Evolutionary conservation across 2,888 invertebrate genomes (phyloP).

Genomic region (Teinopalpus imperialis): DNA sequence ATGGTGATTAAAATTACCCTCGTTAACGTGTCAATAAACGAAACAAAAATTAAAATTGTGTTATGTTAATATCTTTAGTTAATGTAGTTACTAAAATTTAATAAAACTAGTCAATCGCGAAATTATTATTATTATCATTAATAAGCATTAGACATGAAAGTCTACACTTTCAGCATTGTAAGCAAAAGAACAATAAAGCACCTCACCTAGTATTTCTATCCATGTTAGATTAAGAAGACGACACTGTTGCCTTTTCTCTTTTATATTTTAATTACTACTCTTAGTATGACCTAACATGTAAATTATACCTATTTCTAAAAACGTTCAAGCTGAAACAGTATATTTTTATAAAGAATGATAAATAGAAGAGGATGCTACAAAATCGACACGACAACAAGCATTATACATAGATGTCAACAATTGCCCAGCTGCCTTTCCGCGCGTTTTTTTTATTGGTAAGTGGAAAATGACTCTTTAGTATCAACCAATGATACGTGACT

Average conservation of each 20-base stretch:
- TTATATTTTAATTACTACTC: slow-evolving; percentile 31
- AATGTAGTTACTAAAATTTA: no score
- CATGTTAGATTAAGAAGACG: slow-evolving; percentile 50
- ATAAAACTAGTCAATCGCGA: slow-evolving; percentile 23
- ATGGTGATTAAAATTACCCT: slow-evolving; percentile 12
- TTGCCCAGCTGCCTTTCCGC: slow-evolving; percentile 24
- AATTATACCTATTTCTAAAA: slow-evolving; percentile 48
- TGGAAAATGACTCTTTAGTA: neutral
- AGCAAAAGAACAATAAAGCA: slow-evolving; percentile 50
- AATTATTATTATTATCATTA: slow-evolving; percentile 25
- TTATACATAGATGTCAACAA: slow-evolving; percentile 20
- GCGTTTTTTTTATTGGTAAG: slow-evolving; percentile 17
- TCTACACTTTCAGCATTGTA: slow-evolving; percentile 33
- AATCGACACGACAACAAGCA: slow-evolving; percentile 42
- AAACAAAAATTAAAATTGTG: slow-evolving; percentile 3
- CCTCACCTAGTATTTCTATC: slow-evolving; percentile 77
- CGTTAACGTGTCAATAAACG: slow-evolving; percentile 19
- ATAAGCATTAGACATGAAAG: slow-evolving; percentile 40
- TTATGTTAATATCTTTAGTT: neutral
- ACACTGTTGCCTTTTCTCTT: slow-evolving; percentile 25
- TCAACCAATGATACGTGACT: slow-evolving; percentile 3
- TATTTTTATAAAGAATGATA: slow-evolving; percentile 61
- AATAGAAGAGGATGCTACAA: slow-evolving; percentile 66
- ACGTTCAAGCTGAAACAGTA: slow-evolving; percentile 55
- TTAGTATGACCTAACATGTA: slow-evolving; percentile 37